Evolutionary conservation across 2,797 vertebrate genomes (phyloP).

Genomic region (Coregonus sp.): DNA sequence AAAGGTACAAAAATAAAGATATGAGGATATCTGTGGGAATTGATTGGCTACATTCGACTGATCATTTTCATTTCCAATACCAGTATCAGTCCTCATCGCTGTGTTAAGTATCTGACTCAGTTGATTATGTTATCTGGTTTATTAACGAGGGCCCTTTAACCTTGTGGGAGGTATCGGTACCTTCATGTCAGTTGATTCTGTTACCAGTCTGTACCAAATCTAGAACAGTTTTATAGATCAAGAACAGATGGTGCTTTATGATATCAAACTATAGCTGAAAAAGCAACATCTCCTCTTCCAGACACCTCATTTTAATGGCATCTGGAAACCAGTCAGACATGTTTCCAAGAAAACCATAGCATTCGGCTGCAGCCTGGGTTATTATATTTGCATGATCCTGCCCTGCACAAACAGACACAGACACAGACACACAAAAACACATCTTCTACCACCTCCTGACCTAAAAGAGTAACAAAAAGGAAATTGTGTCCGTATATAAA

Average conservation of each 20-base stretch:
- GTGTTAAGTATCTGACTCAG: no score
- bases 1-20: background rate
- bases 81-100: background rate
- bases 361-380: conserved; percentile 26
- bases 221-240: conserved; percentile 35
- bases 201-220: conserved; percentile 24
- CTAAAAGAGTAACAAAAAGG: background rate
- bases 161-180: background rate
- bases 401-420: background rate
- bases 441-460: conserved; percentile 9
- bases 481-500: background rate
- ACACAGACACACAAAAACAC: conserved; percentile 15
- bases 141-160: background rate
- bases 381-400: conserved; percentile 29
- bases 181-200: conserved; percentile 14
- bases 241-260: conserved; percentile 35
- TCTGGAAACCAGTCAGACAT: conserved; percentile 57
- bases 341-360: conserved; percentile 69
- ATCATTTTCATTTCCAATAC: background rate
- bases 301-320: conserved; percentile 61
- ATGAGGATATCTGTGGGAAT: conserved; percentile 1
- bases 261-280: conserved; percentile 28
- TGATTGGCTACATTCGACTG: background rate
- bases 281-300: conserved; percentile 2
- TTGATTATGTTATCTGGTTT: no score